phyloP scores from a whole-genome alignment of 2,888 invertebrate genomes.

The Odontomyia ornata region DNA sequence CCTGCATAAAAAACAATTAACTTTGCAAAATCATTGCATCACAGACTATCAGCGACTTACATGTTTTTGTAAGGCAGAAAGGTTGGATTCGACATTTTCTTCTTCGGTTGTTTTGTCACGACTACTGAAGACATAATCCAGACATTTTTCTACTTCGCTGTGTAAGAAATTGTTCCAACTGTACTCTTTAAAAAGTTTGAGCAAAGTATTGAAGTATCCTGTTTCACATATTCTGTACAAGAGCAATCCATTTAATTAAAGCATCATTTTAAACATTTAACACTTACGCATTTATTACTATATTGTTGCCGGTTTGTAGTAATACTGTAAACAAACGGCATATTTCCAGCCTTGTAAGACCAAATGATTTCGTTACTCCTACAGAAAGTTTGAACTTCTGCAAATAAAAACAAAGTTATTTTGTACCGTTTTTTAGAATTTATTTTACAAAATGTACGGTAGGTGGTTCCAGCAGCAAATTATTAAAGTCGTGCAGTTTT shows the following conservation, averaged over 20 bases:
- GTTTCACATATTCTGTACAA: constrained; percentile 61
- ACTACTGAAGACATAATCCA: constrained; percentile 73
- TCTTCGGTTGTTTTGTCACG: constrained; percentile 59
- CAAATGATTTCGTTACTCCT: constrained; percentile 76
- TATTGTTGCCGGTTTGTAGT: constrained; percentile 75
- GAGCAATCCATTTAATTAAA: neutral
- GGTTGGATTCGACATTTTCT: constrained; percentile 53
- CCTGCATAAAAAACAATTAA: constrained; percentile 65
- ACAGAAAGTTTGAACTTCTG: constrained; percentile 36
- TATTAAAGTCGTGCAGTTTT: constrained; percentile 75
- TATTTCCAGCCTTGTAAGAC: constrained; percentile 81
- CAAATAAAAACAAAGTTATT: neutral
- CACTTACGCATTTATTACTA: constrained; percentile 74
- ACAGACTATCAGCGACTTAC: constrained; percentile 59
- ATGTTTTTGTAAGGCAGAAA: constrained; percentile 68
- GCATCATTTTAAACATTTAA: neutral
- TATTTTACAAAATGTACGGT: too few species aligned
- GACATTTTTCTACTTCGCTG: constrained; percentile 83
- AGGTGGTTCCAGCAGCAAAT: constrained; percentile 74
- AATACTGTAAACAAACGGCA: constrained; percentile 81
- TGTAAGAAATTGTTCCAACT: constrained; percentile 96
- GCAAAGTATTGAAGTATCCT: constrained; percentile 71
- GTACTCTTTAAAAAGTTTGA: constrained; percentile 90
- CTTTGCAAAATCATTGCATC: constrained; percentile 45
- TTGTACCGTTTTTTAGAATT: too few species aligned